Conservation (phyloP, 2,113 vertebrate genomes). For the Ia io region DNA sequence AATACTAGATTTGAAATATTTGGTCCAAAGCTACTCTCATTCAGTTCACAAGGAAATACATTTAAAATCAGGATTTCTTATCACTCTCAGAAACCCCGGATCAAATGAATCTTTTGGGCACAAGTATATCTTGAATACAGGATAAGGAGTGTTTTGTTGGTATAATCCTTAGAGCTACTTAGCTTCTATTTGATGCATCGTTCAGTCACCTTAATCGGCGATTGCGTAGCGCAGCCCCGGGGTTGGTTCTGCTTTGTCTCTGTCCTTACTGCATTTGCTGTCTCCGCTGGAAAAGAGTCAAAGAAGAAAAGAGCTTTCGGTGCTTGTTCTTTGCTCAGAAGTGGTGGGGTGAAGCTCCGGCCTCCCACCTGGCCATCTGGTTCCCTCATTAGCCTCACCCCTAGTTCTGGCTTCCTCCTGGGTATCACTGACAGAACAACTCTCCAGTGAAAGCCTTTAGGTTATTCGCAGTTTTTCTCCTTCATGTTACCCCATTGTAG, state of each 20-base stretch:
- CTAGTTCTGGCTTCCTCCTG: not conserved
- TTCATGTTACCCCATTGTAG: not conserved
- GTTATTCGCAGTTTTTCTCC: not conserved
- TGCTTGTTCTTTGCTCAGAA: not conserved
- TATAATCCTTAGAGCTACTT: not conserved
- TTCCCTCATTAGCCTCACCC: not conserved
- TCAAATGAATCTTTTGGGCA: not conserved
- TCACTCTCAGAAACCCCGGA: not conserved
- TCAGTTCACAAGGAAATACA: not conserved
- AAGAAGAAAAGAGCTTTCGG: not conserved
- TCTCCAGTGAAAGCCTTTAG: not conserved
- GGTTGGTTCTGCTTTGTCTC: not conserved
- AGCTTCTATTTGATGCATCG: not conserved
- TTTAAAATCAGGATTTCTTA: not conserved
- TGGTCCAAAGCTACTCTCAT: not conserved
- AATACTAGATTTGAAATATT: slow-evolving; percentile 9
- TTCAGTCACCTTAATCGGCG: not conserved
- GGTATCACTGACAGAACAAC: not conserved
- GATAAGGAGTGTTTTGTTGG: not conserved
- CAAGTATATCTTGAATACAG: not conserved
- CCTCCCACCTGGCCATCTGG: not conserved
- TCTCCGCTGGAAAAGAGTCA: not conserved
- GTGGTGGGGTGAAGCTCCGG: not conserved
- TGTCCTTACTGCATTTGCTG: not conserved
- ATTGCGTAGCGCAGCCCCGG: not conserved